Evolutionary conservation across 2,888 invertebrate species (phyloP).

Genomic region (Vesta saturnalis): DNA sequence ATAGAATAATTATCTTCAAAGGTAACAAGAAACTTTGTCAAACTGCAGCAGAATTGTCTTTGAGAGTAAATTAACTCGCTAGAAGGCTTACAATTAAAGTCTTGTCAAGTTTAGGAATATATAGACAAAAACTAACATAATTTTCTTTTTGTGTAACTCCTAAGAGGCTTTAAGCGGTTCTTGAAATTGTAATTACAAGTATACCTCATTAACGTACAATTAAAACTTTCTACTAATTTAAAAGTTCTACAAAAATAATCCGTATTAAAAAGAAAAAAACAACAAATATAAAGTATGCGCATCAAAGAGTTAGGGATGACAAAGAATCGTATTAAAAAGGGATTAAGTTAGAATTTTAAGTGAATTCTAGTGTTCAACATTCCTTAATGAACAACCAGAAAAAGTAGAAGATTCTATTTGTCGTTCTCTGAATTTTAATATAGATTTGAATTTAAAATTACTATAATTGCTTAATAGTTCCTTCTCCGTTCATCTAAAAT

Average conservation of each 20-base stretch:
- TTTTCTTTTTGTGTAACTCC: background rate
- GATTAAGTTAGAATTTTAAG: conserved; percentile 57
- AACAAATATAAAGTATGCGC: conserved; percentile 29
- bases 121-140: conserved; percentile 13
- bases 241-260: conserved; percentile 25
- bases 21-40: conserved; percentile 28
- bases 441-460: conserved; percentile 51
- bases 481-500: background rate
- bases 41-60: conserved; percentile 18
- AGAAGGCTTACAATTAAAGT: conserved; percentile 26
- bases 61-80: conserved; percentile 29
- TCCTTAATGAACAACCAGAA: conserved; percentile 48
- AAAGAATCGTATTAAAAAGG: conserved; percentile 55
- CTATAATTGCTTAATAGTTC: conserved; percentile 37
- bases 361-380: conserved; percentile 56
- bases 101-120: conserved; percentile 12
- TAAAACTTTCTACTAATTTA: conserved; percentile 30
- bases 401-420: conserved; percentile 49
- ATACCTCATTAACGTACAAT: conserved; percentile 32
- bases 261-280: conserved; percentile 29
- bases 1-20: too few relatives aligned
- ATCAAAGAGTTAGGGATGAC: conserved; percentile 46
- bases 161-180: background rate
- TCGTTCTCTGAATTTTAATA: conserved; percentile 50
- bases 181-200: conserved; percentile 16